Percentiles rank a stretch among this genome's conserved stretches.
phyloP scores from a whole-genome alignment of 1,140 invertebrate species.

The Cardiocondyla obscurior region DNA sequence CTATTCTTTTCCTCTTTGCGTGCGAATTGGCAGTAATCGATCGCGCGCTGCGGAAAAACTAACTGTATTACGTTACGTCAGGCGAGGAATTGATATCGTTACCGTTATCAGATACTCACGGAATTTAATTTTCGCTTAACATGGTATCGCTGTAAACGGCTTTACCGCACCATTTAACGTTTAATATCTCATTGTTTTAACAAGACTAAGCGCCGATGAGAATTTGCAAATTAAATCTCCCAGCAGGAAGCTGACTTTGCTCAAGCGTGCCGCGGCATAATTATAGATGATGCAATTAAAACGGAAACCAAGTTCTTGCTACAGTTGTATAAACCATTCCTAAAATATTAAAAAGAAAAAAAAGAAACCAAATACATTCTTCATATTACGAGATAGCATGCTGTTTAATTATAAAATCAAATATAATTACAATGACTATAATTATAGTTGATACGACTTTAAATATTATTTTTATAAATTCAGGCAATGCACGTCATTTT shows the following conservation, averaged over 20 bases:
- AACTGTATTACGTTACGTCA: constrained; percentile 1
- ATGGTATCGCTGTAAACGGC: neutral
- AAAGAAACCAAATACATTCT: neutral
- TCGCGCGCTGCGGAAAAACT: neutral
- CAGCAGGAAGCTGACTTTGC: neutral
- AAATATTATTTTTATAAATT: neutral
- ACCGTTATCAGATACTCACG: neutral
- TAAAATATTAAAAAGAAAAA: neutral
- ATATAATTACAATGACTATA: no score
- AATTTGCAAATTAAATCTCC: neutral
- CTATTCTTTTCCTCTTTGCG: neutral
- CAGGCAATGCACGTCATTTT: neutral
- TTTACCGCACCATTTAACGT: neutral
- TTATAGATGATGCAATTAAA: neutral
- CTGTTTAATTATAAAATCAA: no score
- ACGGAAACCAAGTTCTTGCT: neutral
- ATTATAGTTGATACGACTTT: no score
- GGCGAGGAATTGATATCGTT: neutral
- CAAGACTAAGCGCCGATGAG: neutral
- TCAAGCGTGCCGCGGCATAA: neutral
- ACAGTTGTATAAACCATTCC: neutral
- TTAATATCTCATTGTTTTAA: constrained; percentile 19
- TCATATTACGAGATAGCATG: neutral
- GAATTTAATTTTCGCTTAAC: constrained; percentile 7
- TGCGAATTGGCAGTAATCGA: neutral